Evolutionary conservation across 2,797 vertebrate species (phyloP), one percentile per base, ranked within the genome.

Genomic region (Lindbergichthys nudifrons): DNA sequence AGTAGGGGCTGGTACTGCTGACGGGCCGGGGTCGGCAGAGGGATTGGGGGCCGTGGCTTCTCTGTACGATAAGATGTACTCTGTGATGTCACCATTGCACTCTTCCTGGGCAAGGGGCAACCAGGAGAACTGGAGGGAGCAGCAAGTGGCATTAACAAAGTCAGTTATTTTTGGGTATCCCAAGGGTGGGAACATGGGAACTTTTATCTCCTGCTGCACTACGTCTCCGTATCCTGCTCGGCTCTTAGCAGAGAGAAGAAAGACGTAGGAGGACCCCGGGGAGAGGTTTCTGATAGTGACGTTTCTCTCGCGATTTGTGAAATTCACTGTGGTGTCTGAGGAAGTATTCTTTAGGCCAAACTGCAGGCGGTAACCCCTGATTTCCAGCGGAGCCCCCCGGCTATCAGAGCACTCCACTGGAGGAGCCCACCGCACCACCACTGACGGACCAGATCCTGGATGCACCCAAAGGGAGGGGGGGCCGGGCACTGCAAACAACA

Each of bases 121-220:
- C 97, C 97, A 98, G 86, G 94, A 94, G 41, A 98, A 92, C 83
- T 96, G 95, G 52, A 98, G 93, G 11, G 96, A 96, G 91, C 95
- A 93, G 81, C 96, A 94, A 10, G 96, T 96, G 79, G 95, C 89
- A 45, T 97, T 97, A 66, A 95, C 93, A 1, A 90, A 93, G 89
- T 96, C 95, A 4, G 93, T 93, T 89, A 98, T 93, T 77, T 94
- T 95, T 1, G 97, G 97, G 88, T 95, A 95, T 63, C 96, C 96
- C 43, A 83, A 89, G 16, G 97, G 96, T 4, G 94, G 92, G 77
- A 95, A 95, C 82, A 97, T 94, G 0, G 97, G 97, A 70, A 97
- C 89, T 58, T 84, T 92, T 80, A 98, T 92, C 74, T 95, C 95
- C 85, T 93, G 90, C 21, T 91, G 89, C 0, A 88, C 94, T 85